These are phyloP conservation scores for Trichomycterus rosablanca DNA, from an alignment of 2,113 vertebrate species.

Conservation along the genomic window DNA sequence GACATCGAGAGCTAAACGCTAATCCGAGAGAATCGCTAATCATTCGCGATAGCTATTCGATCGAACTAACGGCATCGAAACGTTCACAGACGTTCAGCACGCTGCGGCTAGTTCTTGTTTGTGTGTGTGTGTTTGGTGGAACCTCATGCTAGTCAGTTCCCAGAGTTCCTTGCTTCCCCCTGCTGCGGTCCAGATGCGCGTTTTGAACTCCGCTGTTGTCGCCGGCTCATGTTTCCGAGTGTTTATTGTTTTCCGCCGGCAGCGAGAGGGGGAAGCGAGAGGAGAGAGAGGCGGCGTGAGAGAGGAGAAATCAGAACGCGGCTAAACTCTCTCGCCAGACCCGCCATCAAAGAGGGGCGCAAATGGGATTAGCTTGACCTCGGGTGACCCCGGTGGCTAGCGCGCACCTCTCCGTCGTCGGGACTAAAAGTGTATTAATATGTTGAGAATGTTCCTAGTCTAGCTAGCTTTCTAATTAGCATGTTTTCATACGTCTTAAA, in stretches of 20 bases:
- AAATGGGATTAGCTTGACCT: background rate
- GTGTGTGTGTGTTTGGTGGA: constrained; percentile 20
- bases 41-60: background rate
- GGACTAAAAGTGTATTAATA: background rate
- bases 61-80: background rate
- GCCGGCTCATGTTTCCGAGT: constrained; percentile 30
- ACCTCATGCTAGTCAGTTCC: constrained; percentile 13
- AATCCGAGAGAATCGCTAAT: constrained; percentile 2
- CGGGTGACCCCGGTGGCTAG: background rate
- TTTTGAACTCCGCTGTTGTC: constrained; percentile 33
- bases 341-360: background rate
- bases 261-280: constrained; percentile 5
- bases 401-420: background rate
- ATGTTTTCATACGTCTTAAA: too few relatives aligned
- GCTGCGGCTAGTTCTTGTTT: background rate
- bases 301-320: background rate
- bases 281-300: background rate
- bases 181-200: constrained; percentile 36
- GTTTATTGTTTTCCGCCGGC: constrained; percentile 37
- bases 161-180: constrained; percentile 15
- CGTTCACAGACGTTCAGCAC: background rate
- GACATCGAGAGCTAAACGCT: background rate
- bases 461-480: too few relatives aligned
- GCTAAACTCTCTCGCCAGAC: constrained; percentile 5
- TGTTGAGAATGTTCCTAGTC: too few relatives aligned